Conservation (phyloP, 2,113 vertebrate species). For the Haplotaxodon microlepis region DNA sequence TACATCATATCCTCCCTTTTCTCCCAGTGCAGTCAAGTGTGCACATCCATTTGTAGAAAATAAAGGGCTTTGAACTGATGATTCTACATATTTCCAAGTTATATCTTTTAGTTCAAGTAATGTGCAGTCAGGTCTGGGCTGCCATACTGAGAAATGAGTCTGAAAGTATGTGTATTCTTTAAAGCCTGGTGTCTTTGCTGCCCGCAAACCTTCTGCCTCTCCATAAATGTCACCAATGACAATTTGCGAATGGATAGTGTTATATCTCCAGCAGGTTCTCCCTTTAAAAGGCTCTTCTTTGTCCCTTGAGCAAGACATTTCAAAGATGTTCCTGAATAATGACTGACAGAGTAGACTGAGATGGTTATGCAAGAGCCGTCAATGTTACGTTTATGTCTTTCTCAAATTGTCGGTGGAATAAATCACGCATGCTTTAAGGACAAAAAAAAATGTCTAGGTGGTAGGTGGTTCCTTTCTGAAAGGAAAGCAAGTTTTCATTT, state of each 20-base stretch:
- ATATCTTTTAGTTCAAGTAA: neutral
- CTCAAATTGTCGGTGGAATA: neutral
- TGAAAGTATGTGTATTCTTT: neutral
- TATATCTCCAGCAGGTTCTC: neutral
- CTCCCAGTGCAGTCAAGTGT: neutral
- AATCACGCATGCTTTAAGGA: neutral
- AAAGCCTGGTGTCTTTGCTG: neutral
- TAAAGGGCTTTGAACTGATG: neutral
- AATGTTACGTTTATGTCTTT: neutral
- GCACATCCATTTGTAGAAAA: neutral
- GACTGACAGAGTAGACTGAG: neutral
- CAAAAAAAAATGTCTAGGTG: neutral
- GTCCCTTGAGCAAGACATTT: neutral
- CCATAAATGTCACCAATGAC: constrained; percentile 17
- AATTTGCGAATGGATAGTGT: neutral
- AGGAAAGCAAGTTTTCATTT: neutral
- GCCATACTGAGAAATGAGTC: neutral
- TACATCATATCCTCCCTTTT: neutral
- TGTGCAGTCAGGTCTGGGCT: neutral
- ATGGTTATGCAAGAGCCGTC: neutral
- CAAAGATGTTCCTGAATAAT: neutral
- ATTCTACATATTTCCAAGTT: neutral
- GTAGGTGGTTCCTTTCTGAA: neutral
- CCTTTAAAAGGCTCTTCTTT: neutral
- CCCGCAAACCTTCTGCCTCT: neutral